These are phyloP conservation scores for Aphelinus atriplicis DNA, from an alignment of 1,140 invertebrate genomes.

Conservation along the genomic window DNA sequence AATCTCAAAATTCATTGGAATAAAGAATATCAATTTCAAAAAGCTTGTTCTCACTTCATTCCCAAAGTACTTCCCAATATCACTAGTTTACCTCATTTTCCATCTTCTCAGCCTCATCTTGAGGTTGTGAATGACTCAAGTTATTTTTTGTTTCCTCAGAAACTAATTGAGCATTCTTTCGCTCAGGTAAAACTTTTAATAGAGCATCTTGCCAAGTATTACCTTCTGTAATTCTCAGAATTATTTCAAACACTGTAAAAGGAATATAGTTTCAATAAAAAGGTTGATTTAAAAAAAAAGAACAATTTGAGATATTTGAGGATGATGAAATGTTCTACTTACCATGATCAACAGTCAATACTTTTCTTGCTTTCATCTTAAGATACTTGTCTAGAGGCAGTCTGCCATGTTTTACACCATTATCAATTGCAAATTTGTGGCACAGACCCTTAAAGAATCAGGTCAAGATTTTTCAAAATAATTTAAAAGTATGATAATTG, in stretches of 20 bases:
- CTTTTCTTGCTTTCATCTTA: slow-evolving; percentile 92
- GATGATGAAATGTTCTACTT: slow-evolving; percentile 47
- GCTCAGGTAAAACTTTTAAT: slow-evolving; percentile 79
- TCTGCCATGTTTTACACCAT: slow-evolving; percentile 83
- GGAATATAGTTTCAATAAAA: slow-evolving; percentile 26
- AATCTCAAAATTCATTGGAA: slow-evolving; percentile 29
- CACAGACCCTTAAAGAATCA: slow-evolving; percentile 78
- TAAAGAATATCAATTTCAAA: slow-evolving; percentile 38
- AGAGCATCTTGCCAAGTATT: slow-evolving; percentile 88
- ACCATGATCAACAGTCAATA: slow-evolving; percentile 97
- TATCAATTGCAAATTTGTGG: slow-evolving; percentile 80
- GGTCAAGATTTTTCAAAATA: background rate
- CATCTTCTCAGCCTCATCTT: slow-evolving; percentile 39
- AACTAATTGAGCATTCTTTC: slow-evolving; percentile 75
- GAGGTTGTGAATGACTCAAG: slow-evolving; percentile 2
- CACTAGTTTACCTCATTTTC: slow-evolving; percentile 16
- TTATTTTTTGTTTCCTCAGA: background rate
- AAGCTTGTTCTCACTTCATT: slow-evolving; percentile 16
- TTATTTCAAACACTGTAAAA: slow-evolving; percentile 91
- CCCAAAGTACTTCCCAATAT: slow-evolving; percentile 8
- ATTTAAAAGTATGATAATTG: background rate
- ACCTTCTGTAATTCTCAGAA: slow-evolving; percentile 81
- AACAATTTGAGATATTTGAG: background rate
- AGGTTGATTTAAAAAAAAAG: background rate
- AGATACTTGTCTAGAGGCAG: slow-evolving; percentile 92